phyloP scores from a whole-genome alignment of 2,888 invertebrate species.

The Chrysomela aeneicollis region DNA sequence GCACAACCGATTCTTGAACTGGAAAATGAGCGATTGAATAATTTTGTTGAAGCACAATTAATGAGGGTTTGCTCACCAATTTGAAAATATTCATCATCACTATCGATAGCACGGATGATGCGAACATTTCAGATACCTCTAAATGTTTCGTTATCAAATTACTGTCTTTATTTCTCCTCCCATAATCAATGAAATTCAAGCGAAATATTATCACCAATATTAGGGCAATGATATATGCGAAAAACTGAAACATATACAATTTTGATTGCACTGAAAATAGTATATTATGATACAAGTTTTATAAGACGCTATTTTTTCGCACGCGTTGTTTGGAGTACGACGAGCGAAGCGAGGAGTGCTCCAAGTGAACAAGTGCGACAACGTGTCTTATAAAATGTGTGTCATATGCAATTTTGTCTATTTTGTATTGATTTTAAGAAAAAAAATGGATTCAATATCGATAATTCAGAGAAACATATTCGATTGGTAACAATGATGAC shows the following conservation, averaged over 20 bases:
- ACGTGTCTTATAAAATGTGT: too few relatives aligned
- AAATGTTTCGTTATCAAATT: not conserved
- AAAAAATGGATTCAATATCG: too few relatives aligned
- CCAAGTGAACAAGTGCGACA: too few relatives aligned
- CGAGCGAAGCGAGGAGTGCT: too few relatives aligned
- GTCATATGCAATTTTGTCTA: too few relatives aligned
- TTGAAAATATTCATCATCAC: constrained; percentile 19
- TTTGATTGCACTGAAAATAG: not conserved
- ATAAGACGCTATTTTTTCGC: too few relatives aligned
- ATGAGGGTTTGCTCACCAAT: not conserved
- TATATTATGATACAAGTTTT: too few relatives aligned
- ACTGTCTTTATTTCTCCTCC: constrained; percentile 8
- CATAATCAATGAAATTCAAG: constrained; percentile 21
- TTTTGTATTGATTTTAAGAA: too few relatives aligned
- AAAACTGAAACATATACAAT: constrained; percentile 17
- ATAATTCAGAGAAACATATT: too few relatives aligned
- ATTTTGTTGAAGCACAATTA: too few relatives aligned
- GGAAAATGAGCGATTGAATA: constrained; percentile 38
- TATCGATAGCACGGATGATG: constrained; percentile 7
- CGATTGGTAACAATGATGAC: too few relatives aligned
- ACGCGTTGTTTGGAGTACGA: too few relatives aligned
- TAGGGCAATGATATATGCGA: constrained; percentile 15
- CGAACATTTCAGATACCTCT: not conserved
- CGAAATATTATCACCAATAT: constrained; percentile 24
- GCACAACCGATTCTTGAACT: constrained; percentile 53